These are phyloP conservation scores for Acleris cristana DNA, from an alignment of 2,888 invertebrate species.

Conservation along the genomic window DNA sequence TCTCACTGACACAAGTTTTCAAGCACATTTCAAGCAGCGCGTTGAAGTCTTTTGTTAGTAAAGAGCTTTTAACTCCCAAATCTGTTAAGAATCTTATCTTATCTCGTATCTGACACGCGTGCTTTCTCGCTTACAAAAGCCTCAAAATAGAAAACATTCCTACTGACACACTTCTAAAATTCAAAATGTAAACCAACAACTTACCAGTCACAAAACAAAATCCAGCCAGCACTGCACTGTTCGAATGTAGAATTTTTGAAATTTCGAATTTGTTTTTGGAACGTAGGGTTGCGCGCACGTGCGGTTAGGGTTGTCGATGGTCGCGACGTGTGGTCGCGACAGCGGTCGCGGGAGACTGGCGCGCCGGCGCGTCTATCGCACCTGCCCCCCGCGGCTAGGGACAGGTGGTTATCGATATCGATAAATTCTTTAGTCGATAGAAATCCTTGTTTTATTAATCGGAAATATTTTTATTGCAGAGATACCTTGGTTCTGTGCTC, in stretches of 20 bases:
- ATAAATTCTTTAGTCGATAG: constrained; percentile 45
- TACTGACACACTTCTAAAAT: constrained; percentile 26
- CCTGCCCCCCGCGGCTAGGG: constrained; percentile 71
- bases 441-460: too few species aligned
- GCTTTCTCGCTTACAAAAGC: constrained; percentile 5
- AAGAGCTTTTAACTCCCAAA: constrained; percentile 45
- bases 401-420: constrained; percentile 78
- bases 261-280: constrained; percentile 58
- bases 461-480: too few species aligned
- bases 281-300: constrained; percentile 80
- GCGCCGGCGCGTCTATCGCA: constrained; percentile 77
- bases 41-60: constrained; percentile 76
- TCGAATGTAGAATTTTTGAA: constrained; percentile 17
- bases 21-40: constrained; percentile 50
- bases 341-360: constrained; percentile 77
- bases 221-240: constrained; percentile 33
- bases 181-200: background rate
- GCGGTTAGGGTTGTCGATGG: constrained; percentile 58
- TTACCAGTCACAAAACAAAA: constrained; percentile 23
- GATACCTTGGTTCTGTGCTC: too few species aligned
- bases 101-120: constrained; percentile 6
- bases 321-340: constrained; percentile 70
- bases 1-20: constrained; percentile 24
- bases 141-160: constrained; percentile 29
- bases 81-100: constrained; percentile 23